phyloP scores from a whole-genome alignment of 2,797 vertebrate species.

The Rhadinocentrus ornatus region DNA sequence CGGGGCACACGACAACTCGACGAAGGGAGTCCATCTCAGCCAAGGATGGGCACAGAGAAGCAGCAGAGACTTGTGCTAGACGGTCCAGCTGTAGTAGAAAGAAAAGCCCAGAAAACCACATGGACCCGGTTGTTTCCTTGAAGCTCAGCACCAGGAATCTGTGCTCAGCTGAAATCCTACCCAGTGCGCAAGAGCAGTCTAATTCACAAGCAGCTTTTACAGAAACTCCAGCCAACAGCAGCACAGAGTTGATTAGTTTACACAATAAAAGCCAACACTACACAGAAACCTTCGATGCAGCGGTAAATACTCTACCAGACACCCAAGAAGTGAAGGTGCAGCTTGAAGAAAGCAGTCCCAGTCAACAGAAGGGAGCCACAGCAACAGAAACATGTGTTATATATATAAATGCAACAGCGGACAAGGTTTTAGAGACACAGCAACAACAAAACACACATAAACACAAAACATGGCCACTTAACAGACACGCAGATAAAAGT shows the following conservation, averaged over 20 bases:
- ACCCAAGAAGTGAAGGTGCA: constrained; percentile 21
- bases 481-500: not conserved
- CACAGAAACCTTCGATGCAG: constrained; percentile 21
- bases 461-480: constrained; percentile 13
- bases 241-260: constrained; percentile 23
- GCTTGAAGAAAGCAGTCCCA: constrained; percentile 7
- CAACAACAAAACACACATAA: constrained; percentile 8
- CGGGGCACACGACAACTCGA: constrained; percentile 37
- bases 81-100: constrained; percentile 27
- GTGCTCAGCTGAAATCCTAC: constrained; percentile 13
- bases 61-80: constrained; percentile 21
- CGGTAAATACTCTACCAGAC: constrained; percentile 40
- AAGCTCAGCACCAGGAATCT: constrained; percentile 20
- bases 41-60: constrained; percentile 36
- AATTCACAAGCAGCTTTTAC: constrained; percentile 12
- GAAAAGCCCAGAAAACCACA: constrained; percentile 42
- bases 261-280: constrained; percentile 27
- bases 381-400: constrained; percentile 20
- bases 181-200: not conserved
- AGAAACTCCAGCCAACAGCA: not conserved
- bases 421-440: constrained; percentile 6
- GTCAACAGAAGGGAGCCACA: constrained; percentile 6
- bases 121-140: constrained; percentile 3
- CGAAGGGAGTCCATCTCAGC: constrained; percentile 40
- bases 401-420: constrained; percentile 12